phyloP scores from a whole-genome alignment of 2,888 invertebrate species.

The Neoaliturus tenellus region DNA sequence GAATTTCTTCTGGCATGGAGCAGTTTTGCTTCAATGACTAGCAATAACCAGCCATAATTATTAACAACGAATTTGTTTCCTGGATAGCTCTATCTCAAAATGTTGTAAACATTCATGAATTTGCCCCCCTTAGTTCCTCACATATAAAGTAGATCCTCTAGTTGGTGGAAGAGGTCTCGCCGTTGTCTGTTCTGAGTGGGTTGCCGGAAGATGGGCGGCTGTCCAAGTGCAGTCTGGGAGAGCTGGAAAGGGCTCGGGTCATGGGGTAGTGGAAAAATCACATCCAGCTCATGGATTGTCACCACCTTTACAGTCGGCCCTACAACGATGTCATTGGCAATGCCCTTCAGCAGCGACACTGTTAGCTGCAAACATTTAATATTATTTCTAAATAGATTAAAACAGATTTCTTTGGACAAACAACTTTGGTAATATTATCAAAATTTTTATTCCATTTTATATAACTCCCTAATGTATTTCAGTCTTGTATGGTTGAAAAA shows the following conservation, averaged over 20 bases:
- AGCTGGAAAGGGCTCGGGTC: slow-evolving; percentile 47
- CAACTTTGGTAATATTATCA: too few relatives aligned
- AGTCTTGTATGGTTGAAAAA: too few relatives aligned
- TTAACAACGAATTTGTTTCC: too few relatives aligned
- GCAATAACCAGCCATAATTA: too few relatives aligned
- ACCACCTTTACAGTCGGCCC: slow-evolving; percentile 59
- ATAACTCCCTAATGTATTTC: too few relatives aligned
- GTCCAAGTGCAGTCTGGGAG: slow-evolving; percentile 34
- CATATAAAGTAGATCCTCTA: slow-evolving; percentile 36
- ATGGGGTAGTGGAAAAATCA: slow-evolving; percentile 60
- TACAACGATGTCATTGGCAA: slow-evolving; percentile 13
- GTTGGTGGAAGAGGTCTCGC: slow-evolving; percentile 30
- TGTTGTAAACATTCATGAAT: too few relatives aligned
- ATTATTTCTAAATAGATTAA: background rate
- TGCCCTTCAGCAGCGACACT: slow-evolving; percentile 60
- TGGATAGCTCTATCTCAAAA: too few relatives aligned
- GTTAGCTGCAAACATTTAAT: slow-evolving; percentile 56
- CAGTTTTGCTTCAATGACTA: too few relatives aligned
- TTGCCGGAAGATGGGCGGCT: slow-evolving; percentile 33
- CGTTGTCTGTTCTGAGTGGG: slow-evolving; percentile 21
- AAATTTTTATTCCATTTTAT: too few relatives aligned
- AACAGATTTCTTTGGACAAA: too few relatives aligned
- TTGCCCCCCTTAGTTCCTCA: too few relatives aligned
- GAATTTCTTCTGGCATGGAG: too few relatives aligned
- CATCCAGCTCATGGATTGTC: slow-evolving; percentile 63